A percentile compares a stretch with the other conserved stretches of the same genome.
These are phyloP conservation scores for Plestiodon gilberti DNA, from an alignment of 2,113 vertebrate genomes.

Conservation along the genomic window DNA sequence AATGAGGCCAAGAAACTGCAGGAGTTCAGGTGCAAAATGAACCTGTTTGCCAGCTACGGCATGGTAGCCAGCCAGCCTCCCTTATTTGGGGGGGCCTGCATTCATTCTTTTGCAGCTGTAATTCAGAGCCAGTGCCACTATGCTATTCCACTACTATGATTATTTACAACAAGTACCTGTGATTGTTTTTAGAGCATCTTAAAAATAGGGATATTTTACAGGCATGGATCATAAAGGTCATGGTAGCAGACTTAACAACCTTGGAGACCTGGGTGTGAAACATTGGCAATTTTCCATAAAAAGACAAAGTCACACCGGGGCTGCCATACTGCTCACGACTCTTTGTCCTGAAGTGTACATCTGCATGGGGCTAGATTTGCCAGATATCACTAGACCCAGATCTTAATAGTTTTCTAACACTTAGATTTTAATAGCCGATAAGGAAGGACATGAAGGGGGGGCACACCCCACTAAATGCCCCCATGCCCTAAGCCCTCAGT, in stretches of 20 bases:
- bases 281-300: background rate
- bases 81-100: fast-evolving
- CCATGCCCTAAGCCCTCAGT: too few species aligned
- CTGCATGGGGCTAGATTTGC: background rate
- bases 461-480: too few species aligned
- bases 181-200: background rate
- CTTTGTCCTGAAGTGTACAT: background rate
- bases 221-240: background rate
- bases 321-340: background rate
- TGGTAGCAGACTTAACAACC: background rate
- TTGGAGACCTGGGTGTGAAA: background rate
- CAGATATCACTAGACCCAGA: background rate
- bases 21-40: background rate
- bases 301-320: background rate
- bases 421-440: background rate
- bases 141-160: background rate
- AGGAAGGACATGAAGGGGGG: background rate
- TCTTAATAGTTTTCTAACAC: background rate
- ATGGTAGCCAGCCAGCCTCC: too few species aligned
- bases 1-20: fast-evolving
- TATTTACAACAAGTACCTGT: background rate
- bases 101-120: background rate
- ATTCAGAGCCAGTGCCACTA: background rate
- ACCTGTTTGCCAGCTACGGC: background rate
- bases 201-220: background rate